phyloP scores from a whole-genome alignment of 1,140 invertebrate species.

The Macrocentrus cingulum region DNA sequence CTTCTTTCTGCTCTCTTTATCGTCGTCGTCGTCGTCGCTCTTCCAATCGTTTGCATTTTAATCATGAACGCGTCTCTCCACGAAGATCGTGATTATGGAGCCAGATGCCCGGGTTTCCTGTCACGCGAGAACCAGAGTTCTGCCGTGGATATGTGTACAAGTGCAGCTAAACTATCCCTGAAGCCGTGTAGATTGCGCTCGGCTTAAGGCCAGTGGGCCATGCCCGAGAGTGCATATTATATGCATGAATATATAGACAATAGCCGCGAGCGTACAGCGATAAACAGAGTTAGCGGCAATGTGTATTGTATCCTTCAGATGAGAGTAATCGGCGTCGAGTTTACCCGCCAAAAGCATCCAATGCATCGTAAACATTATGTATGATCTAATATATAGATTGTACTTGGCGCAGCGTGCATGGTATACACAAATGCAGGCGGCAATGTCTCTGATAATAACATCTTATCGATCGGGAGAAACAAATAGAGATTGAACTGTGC shows the following conservation, averaged over 20 bases:
- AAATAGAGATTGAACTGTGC: constrained; percentile 11
- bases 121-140: constrained; percentile 40
- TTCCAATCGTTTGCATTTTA: not conserved
- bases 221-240: too few relatives aligned
- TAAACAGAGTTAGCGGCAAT: constrained; percentile 16
- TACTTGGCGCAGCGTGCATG: not conserved
- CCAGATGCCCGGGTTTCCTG: constrained; percentile 45
- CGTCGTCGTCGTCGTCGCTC: too few relatives aligned
- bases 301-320: not conserved
- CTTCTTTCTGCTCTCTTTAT: too few relatives aligned
- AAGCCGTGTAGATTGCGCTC: constrained; percentile 2
- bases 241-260: constrained; percentile 20
- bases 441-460: not conserved
- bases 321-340: not conserved
- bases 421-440: too few relatives aligned
- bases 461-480: constrained; percentile 10
- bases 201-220: constrained; percentile 31
- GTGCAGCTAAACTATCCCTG: not conserved
- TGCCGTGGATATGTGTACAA: not conserved
- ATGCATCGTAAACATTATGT: constrained; percentile 3
- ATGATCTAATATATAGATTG: not conserved
- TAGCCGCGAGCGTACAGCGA: constrained; percentile 12
- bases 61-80: not conserved
- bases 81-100: constrained; percentile 35
- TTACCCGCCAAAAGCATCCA: not conserved